Percentiles rank a stretch among this genome's conserved stretches.
Conservation (phyloP, 2,888 invertebrate species). For the Trissoscelio sp. region DNA sequence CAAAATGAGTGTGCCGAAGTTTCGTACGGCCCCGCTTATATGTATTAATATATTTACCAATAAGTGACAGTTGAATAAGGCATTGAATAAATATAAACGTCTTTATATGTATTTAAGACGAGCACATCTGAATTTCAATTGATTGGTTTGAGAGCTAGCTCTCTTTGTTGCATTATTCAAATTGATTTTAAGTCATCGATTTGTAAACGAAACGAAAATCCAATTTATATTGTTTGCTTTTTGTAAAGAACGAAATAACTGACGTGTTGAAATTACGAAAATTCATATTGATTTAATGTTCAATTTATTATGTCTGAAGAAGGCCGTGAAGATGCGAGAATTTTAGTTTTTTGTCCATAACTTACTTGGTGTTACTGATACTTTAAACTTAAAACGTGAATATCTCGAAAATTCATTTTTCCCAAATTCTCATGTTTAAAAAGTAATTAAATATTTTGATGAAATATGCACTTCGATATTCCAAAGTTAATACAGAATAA, state of each 20-base stretch:
- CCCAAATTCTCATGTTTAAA: too few relatives aligned
- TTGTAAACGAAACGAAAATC: slow-evolving; percentile 7
- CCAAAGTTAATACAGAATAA: too few relatives aligned
- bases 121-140: slow-evolving; percentile 31
- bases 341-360: too few relatives aligned
- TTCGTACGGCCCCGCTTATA: slow-evolving; percentile 12
- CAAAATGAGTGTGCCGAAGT: slow-evolving; percentile 43
- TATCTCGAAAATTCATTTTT: too few relatives aligned
- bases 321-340: too few relatives aligned
- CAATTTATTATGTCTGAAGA: too few relatives aligned
- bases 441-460: too few relatives aligned
- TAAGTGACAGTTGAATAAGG: slow-evolving; percentile 52
- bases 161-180: slow-evolving; percentile 22
- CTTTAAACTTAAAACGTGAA: too few relatives aligned
- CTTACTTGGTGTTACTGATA: too few relatives aligned
- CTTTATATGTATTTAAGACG: slow-evolving; percentile 40
- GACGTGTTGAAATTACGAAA: slow-evolving; percentile 12
- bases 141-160: slow-evolving; percentile 10
- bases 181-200: slow-evolving; percentile 33
- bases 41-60: slow-evolving; percentile 43
- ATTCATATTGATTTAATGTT: background rate
- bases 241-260: background rate
- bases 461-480: too few relatives aligned
- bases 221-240: slow-evolving; percentile 3
- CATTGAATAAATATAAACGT: slow-evolving; percentile 52